Evolutionary conservation across 2,797 vertebrate genomes (phyloP), one percentile per base, ranked within the genome.

Genomic region (Epinephelus malabaricus): DNA sequence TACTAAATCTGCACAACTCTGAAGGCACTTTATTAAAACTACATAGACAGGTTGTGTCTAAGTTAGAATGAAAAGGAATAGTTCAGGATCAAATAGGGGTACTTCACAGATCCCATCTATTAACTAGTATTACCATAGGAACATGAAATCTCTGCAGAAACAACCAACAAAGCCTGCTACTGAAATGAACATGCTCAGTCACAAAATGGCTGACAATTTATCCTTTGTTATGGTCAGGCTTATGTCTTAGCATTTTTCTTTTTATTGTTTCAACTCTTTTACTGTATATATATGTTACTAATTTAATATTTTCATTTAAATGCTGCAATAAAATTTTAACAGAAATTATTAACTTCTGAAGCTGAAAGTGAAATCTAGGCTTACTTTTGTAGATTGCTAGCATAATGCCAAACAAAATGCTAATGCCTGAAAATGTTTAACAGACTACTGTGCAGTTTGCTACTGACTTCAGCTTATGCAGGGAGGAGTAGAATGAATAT

Each of bases 21-120:
- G 92, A 94, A 93, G 94, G 95, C 95, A 96, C 95, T 96, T 96
- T 96, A 96, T 93, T 82, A 88, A 92, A 89, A 90, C 82, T 81
- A 80, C 78, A 89, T 77, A 69, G 75, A 86, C 87, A 92, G 30
- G 86, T 83, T 84, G 85, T 88, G 76, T 88, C 81, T 53, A 76
- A 51, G 50, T 76, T 79, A 65, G 53, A 82, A 74, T 43, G 55
- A 81, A 78, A 59, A 78, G 47, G 63, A 83, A 76, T 74, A 67
- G 54, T 86, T 86, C 71, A 82, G 70, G 46, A 91, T 90, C 73
- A 87, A 89, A 76, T 49, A 62, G 60, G 54, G 49, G 27, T 45
- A 17, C 71, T 61, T 64, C 53, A 73, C 50, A 78, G 69, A 82
- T 73, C 51, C 67, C 76, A 47, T 75, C 47, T 58, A 18, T 59